Conservation (phyloP, 2,888 invertebrate genomes). For the Harpalus rufipes region DNA sequence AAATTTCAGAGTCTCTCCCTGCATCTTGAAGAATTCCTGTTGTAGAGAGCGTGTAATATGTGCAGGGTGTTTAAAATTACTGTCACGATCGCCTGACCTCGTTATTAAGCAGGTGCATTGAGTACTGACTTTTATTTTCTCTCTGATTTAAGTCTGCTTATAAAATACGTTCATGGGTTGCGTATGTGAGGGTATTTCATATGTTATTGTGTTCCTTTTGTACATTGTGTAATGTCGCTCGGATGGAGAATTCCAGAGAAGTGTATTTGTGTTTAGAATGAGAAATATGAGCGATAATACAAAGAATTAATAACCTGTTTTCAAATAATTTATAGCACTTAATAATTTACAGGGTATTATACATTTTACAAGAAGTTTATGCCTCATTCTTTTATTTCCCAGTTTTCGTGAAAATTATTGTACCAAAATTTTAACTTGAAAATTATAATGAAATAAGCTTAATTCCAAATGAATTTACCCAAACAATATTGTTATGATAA, state of each 20-base stretch:
- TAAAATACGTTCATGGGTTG: constrained; percentile 21
- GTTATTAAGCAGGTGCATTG: constrained; percentile 58
- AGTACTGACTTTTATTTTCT: constrained; percentile 54
- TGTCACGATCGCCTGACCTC: constrained; percentile 59
- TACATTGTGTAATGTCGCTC: constrained; percentile 5
- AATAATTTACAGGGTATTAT: too few relatives aligned
- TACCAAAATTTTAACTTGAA: too few relatives aligned
- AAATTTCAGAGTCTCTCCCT: too few relatives aligned
- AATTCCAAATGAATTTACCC: too few relatives aligned
- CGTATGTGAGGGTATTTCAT: constrained; percentile 13
- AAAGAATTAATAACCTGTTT: too few relatives aligned
- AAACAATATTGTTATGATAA: too few relatives aligned
- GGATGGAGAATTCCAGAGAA: constrained; percentile 19
- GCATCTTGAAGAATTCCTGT: constrained; percentile 10
- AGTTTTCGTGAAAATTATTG: too few relatives aligned
- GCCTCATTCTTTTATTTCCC: too few relatives aligned
- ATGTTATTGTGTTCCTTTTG: constrained; percentile 18
- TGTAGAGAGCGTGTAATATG: constrained; percentile 6
- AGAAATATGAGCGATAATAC: not conserved
- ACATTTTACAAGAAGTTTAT: too few relatives aligned
- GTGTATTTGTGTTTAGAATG: not conserved
- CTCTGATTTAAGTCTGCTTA: constrained; percentile 43
- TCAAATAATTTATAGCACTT: too few relatives aligned
- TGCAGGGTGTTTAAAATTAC: constrained; percentile 42
- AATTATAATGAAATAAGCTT: too few relatives aligned